Conservation (phyloP, 2,888 invertebrate species). For the Euproctis similis region DNA sequence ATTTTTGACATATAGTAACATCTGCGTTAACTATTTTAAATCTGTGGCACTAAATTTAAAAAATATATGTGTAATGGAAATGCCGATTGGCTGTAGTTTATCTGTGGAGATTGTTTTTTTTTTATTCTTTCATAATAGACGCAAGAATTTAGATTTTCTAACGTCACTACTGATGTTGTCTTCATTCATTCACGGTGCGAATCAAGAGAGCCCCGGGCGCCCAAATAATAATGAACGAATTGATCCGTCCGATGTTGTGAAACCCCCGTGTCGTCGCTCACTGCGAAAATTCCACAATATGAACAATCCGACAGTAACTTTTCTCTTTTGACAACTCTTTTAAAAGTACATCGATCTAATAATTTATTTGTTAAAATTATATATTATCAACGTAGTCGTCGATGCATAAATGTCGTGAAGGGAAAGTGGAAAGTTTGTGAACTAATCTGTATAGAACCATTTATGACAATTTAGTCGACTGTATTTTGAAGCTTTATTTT, state of each 20-base stretch:
- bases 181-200: conserved; percentile 18
- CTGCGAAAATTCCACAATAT: conserved; percentile 34
- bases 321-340: conserved; percentile 6
- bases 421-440: conserved; percentile 25
- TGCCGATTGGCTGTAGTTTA: too few species aligned
- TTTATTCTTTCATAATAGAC: too few species aligned
- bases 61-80: too few species aligned
- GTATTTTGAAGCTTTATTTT: conserved; percentile 28
- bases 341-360: not conserved
- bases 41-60: too few species aligned
- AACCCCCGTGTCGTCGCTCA: conserved; percentile 48
- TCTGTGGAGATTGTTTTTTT: too few species aligned
- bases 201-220: conserved; percentile 29
- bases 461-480: conserved; percentile 22
- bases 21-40: too few species aligned
- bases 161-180: too few species aligned
- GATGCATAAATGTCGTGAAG: conserved; percentile 6
- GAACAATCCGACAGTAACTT: conserved; percentile 13
- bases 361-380: conserved; percentile 2
- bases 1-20: too few species aligned
- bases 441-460: conserved; percentile 35
- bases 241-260: conserved; percentile 66
- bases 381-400: conserved; percentile 3
- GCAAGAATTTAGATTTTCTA: too few species aligned
- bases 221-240: conserved; percentile 54